These are phyloP conservation scores for Pelosia muscerda DNA, from an alignment of 2,888 invertebrate species.

Conservation along the genomic window DNA sequence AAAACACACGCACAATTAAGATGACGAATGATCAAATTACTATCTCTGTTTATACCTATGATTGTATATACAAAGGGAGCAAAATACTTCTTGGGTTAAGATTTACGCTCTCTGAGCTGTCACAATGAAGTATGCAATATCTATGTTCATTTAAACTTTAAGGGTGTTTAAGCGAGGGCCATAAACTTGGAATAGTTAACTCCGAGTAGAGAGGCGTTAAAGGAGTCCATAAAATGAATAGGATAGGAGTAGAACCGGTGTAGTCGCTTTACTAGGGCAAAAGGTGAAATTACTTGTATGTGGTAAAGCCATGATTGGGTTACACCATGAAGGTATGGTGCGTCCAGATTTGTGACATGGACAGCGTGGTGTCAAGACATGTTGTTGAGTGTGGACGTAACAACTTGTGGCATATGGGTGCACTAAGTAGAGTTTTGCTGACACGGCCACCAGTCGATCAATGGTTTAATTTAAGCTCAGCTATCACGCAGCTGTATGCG, in stretches of 20 bases:
- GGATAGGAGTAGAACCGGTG: background rate
- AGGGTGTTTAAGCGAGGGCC: background rate
- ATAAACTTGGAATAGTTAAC: background rate
- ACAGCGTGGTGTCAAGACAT: too few species aligned
- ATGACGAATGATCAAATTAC: background rate
- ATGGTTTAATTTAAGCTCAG: too few species aligned
- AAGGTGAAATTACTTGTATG: background rate
- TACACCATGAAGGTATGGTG: too few species aligned
- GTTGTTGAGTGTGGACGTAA: too few species aligned
- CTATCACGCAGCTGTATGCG: too few species aligned
- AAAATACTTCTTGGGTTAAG: background rate
- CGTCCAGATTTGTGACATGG: too few species aligned
- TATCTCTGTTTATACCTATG: background rate
- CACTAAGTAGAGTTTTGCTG: too few species aligned
- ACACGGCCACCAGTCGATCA: too few species aligned
- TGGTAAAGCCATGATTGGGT: too few species aligned
- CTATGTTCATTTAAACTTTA: constrained; percentile 11
- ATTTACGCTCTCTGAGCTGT: background rate
- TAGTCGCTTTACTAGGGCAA: background rate
- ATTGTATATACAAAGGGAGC: background rate
- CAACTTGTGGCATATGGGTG: too few species aligned
- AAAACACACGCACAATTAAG: background rate
- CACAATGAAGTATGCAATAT: background rate
- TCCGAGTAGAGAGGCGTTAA: background rate
- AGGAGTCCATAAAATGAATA: background rate